phyloP scores from a whole-genome alignment of 2,113 vertebrate genomes.

The Serilophus lunatus region DNA sequence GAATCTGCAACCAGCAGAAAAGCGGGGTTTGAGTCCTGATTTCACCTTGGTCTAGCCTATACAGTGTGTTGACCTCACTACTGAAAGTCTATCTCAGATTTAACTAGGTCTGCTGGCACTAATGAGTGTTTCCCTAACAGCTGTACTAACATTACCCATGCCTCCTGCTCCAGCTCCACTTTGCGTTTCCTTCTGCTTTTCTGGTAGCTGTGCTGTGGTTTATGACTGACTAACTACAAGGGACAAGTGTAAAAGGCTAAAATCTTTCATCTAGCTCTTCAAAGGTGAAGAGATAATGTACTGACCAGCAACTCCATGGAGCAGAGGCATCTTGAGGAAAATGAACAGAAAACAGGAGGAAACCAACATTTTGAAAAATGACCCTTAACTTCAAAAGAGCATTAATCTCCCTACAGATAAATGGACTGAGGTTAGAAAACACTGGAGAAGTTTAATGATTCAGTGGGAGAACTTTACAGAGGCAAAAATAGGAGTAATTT shows the following conservation, averaged over 20 bases:
- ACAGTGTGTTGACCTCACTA: background rate
- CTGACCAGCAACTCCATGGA: background rate
- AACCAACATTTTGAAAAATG: conserved; percentile 3
- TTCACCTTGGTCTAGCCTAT: background rate
- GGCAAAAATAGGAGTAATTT: background rate
- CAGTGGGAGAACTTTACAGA: background rate
- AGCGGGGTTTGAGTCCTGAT: background rate
- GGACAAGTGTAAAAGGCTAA: background rate
- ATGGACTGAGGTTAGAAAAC: background rate
- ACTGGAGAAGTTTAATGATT: background rate
- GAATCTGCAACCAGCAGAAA: background rate
- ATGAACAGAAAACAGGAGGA: background rate
- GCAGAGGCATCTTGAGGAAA: background rate
- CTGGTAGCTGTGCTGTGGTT: background rate
- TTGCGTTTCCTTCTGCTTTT: background rate
- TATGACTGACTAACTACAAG: background rate
- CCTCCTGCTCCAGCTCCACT: background rate
- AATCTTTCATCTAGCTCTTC: background rate
- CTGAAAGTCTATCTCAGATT: background rate
- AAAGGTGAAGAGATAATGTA: background rate
- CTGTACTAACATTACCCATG: background rate
- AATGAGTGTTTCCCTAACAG: background rate
- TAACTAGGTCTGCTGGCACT: background rate
- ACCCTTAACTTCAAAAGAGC: background rate
- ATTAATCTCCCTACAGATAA: background rate